Conservation (phyloP, 2,797 vertebrate genomes). For the Bradypodion pumilum region DNA sequence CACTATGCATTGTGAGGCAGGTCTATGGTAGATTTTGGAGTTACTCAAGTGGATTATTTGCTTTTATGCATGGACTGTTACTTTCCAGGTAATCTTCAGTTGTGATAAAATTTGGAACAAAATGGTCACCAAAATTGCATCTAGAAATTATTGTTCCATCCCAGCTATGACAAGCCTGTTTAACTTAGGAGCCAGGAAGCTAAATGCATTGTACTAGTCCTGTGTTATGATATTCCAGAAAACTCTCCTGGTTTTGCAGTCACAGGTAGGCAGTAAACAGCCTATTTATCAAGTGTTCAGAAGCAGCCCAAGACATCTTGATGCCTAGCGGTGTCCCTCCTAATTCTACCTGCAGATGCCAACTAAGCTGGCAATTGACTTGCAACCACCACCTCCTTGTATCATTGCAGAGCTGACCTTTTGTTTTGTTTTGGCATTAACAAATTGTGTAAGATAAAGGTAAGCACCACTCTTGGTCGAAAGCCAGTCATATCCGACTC, state of each 20-base stretch:
- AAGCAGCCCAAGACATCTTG: no score
- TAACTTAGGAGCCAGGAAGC: background rate
- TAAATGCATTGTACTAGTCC: background rate
- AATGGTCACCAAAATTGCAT: background rate
- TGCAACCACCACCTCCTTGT: no score
- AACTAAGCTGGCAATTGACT: background rate
- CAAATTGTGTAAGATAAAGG: background rate
- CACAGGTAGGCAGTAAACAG: background rate
- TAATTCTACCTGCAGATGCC: background rate
- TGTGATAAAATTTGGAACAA: background rate
- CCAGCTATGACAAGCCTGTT: no score
- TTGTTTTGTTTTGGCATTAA: background rate
- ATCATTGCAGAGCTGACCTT: background rate
- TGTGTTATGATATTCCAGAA: background rate
- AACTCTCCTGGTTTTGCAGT: background rate
- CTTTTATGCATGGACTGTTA: background rate
- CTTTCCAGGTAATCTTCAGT: background rate
- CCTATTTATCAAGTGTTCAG: background rate
- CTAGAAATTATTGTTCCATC: no score
- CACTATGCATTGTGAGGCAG: background rate
- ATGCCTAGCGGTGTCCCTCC: background rate
- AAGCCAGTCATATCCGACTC: no score
- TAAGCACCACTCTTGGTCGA: no score
- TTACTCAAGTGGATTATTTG: background rate
- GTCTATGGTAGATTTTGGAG: background rate